Evolutionary conservation across 2,797 vertebrate genomes (phyloP), one percentile per base, ranked within the genome.

Genomic region (Crax fasciolata): DNA sequence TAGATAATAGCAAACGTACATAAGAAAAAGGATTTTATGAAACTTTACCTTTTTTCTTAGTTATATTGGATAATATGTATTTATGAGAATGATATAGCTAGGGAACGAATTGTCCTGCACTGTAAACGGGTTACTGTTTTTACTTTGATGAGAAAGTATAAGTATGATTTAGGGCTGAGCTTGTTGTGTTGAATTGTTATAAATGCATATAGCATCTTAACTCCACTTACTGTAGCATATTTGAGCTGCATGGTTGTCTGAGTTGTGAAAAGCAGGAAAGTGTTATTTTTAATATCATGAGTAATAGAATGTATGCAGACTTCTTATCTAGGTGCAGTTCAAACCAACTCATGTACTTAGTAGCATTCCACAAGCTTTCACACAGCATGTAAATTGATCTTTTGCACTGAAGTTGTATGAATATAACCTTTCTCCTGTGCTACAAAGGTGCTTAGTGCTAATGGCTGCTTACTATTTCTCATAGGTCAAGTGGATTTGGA

Each of bases 401-500:
- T 57, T 86, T 85, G 9, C 14, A 24, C 63, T 70, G 25, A 39
- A 63, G 2, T n/a, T 57, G 14, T 74, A 9, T 46, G 25, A 54
- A 18, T 66, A 12, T 62, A 48, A 19, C 20, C 17, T 81, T 70
- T 30, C 25, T 78, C 72, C 14, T 85, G 10, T 66, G 66, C 44
- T 65, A 16, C 13, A 46, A 11, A 59, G n/a, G 43, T 79, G 80
- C 32, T 7, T 63, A 16, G 24, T 1, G 4, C 54, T 96, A 68
- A 95, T 54, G 27, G 9, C 39, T 67, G 32, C 16, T 89, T 86
- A 49, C 84, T 89, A 28, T 90, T 93, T 95, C 79, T 90, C 90
- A 95, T 52, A 97, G 99, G 99, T 97, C 99, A 99, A 98, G 99
- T 99, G 93, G 99, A 99, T 95, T 95, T 99, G 93, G 98, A 99